Evolutionary conservation across 1,140 invertebrate species (phyloP).

Genomic region (Drosophila murphyi): DNA sequence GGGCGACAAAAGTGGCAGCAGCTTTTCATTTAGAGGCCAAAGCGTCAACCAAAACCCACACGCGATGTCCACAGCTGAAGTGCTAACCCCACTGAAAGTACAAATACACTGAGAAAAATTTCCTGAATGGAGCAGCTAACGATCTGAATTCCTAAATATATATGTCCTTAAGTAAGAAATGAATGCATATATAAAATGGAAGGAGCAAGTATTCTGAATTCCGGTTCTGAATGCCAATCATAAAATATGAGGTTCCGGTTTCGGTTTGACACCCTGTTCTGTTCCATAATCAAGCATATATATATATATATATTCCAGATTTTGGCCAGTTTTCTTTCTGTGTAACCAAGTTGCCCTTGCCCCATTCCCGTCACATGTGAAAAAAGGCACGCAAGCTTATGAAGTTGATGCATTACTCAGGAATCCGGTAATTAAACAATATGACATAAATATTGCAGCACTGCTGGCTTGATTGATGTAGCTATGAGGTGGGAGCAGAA

Average conservation of each 20-base stretch:
- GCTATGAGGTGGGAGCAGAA: background rate
- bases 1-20: constrained; percentile 79
- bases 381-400: constrained; percentile 56
- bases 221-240: too few relatives aligned
- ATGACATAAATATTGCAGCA: constrained; percentile 80
- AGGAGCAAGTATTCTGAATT: too few relatives aligned
- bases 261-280: too few relatives aligned
- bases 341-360: background rate
- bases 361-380: constrained; percentile 33
- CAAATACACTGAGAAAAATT: background rate
- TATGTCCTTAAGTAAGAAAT: background rate
- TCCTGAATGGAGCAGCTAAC: too few relatives aligned
- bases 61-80: constrained; percentile 49
- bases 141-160: too few relatives aligned
- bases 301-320: too few relatives aligned
- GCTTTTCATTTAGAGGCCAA: constrained; percentile 75
- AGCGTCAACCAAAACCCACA: constrained; percentile 39
- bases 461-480: constrained; percentile 66
- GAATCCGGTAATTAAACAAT: constrained; percentile 83
- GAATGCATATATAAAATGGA: too few relatives aligned
- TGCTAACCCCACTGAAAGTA: background rate
- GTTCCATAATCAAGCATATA: too few relatives aligned
- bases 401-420: constrained; percentile 79
- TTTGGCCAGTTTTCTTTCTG: too few relatives aligned
- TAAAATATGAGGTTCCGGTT: too few relatives aligned